Conservation (phyloP, 2,797 vertebrate genomes). For the Petrocephalus schoutedeni region DNA sequence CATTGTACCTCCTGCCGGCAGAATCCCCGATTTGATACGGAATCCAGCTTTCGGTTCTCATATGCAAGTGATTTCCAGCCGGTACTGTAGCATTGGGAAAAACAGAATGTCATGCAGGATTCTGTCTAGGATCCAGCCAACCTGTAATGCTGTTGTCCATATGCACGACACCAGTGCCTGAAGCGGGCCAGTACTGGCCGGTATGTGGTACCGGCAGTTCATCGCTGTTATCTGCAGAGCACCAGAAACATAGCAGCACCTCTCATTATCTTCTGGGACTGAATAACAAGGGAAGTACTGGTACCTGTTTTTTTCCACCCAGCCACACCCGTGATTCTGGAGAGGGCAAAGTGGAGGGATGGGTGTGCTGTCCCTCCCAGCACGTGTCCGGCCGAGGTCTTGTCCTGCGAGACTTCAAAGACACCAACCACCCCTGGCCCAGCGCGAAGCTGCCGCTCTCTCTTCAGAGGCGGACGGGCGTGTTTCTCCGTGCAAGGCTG, state of each 20-base stretch:
- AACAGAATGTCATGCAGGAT: not conserved
- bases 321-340: conserved; percentile 28
- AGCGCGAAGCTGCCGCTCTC: conserved; percentile 31
- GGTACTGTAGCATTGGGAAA: not conserved
- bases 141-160: no score
- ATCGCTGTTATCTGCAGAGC: not conserved
- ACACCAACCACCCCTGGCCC: conserved; percentile 29
- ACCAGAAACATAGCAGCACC: not conserved
- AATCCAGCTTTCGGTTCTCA: conserved; percentile 35
- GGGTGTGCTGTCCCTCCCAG: conserved; percentile 25
- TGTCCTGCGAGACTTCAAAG: conserved; percentile 46
- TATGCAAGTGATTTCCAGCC: not conserved
- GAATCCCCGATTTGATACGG: not conserved
- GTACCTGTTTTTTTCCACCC: conserved; percentile 23
- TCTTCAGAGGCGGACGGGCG: conserved; percentile 29
- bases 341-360: not conserved
- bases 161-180: not conserved
- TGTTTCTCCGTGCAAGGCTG: conserved; percentile 23
- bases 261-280: not conserved
- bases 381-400: conserved; percentile 47
- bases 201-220: not conserved
- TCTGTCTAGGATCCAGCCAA: not conserved
- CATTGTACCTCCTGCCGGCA: not conserved
- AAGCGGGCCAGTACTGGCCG: not conserved
- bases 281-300: not conserved